Conservation (phyloP, 2,797 vertebrate genomes). For the Epinephelus malabaricus region DNA sequence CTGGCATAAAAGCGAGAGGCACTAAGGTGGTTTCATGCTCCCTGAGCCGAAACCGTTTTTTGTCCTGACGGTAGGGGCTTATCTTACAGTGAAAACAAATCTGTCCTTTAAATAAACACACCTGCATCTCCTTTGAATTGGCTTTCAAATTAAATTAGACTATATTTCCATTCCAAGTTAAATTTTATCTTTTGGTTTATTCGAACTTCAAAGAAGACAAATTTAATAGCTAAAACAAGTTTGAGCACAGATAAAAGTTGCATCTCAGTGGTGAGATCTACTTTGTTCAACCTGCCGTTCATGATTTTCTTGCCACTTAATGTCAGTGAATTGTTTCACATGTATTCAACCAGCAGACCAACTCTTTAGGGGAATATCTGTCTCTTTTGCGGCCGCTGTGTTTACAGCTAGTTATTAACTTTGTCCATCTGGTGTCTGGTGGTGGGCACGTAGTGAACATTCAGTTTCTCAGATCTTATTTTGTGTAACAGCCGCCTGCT, state of each 20-base stretch:
- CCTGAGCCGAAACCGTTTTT: conserved; percentile 50
- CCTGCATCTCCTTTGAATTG: conserved; percentile 1
- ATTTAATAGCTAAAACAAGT: neutral
- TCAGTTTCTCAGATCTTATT: neutral
- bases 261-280: neutral
- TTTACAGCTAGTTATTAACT: neutral
- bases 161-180: neutral
- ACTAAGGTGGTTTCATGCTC: conserved; percentile 50
- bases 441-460: neutral
- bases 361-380: neutral
- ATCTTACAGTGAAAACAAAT: conserved; percentile 28
- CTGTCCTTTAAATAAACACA: neutral
- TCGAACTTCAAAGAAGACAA: neutral
- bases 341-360: neutral
- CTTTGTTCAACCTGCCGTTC: neutral
- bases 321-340: neutral
- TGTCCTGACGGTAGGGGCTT: conserved; percentile 38
- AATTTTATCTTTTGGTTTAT: neutral
- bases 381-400: neutral
- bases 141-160: neutral
- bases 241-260: neutral
- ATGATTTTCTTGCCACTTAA: neutral
- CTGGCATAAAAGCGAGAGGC: conserved; percentile 43
- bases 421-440: neutral
- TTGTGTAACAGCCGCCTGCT: neutral